phyloP scores from a whole-genome alignment of 2,888 invertebrate genomes.

The Copidosoma aretas region DNA sequence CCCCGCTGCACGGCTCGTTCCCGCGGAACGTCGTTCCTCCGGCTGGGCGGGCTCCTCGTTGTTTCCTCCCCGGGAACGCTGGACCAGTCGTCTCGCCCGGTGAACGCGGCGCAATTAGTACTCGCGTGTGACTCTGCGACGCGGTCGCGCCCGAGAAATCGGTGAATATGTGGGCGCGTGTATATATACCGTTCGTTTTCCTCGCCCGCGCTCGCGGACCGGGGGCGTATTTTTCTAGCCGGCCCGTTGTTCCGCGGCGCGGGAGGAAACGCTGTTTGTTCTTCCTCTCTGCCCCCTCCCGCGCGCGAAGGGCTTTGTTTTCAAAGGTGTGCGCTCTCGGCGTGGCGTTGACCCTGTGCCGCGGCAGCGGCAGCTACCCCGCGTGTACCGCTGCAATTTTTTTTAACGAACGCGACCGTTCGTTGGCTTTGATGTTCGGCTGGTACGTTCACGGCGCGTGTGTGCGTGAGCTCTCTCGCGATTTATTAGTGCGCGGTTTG shows the following conservation, averaged over 20 bases:
- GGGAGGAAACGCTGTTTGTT: slow-evolving; percentile 14
- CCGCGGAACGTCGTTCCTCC: too few species aligned
- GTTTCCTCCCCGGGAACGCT: too few species aligned
- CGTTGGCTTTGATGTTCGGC: background rate
- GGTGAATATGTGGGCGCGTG: background rate
- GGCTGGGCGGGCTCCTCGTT: too few species aligned
- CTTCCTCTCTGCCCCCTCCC: background rate
- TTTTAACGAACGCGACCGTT: background rate
- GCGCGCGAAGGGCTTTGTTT: background rate
- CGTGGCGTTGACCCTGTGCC: background rate
- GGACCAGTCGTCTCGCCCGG: too few species aligned
- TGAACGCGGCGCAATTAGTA: slow-evolving; percentile 19
- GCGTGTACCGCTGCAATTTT: background rate
- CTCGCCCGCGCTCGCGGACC: too few species aligned
- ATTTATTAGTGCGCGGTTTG: background rate
- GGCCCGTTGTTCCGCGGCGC: background rate
- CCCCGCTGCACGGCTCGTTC: too few species aligned
- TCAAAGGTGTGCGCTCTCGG: background rate
- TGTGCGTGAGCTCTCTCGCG: background rate
- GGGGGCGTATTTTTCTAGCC: too few species aligned
- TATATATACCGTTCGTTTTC: too few species aligned
- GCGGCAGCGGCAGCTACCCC: background rate
- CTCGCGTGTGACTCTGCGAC: too few species aligned
- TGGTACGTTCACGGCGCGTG: background rate
- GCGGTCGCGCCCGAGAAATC: background rate